Evolutionary conservation across 1,140 invertebrate genomes (phyloP).

Genomic region (Drosophila nebulosa): DNA sequence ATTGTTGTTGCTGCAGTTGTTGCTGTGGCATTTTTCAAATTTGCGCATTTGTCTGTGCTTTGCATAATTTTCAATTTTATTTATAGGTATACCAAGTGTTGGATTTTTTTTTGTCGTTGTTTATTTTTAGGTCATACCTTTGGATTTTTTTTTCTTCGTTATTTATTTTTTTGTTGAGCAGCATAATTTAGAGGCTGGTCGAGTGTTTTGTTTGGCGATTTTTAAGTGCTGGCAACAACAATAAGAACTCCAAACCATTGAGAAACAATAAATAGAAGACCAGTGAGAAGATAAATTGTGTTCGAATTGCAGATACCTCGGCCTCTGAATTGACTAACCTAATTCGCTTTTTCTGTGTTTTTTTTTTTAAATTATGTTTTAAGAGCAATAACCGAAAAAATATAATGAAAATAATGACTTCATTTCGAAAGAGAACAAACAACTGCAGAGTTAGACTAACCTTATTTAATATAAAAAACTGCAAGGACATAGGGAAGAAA

Average conservation of each 20-base stretch:
- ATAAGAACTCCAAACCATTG: slow-evolving; percentile 31
- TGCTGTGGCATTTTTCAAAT: slow-evolving; percentile 73
- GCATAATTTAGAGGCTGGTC: slow-evolving; percentile 39
- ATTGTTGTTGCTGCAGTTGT: slow-evolving; percentile 35
- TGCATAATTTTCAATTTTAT: slow-evolving; percentile 65
- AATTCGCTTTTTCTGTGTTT: too few relatives aligned
- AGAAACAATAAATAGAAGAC: too few relatives aligned
- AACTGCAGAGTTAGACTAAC: too few relatives aligned
- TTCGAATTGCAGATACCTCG: slow-evolving; percentile 47
- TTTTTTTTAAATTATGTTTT: too few relatives aligned
- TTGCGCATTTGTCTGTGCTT: slow-evolving; percentile 76
- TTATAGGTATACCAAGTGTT: slow-evolving; percentile 26
- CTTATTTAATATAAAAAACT: too few relatives aligned
- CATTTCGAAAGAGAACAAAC: too few relatives aligned
- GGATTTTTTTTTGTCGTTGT: slow-evolving; percentile 33
- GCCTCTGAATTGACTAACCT: too few relatives aligned
- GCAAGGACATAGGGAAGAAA: too few relatives aligned
- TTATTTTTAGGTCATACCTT: slow-evolving; percentile 50
- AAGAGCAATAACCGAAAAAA: too few relatives aligned
- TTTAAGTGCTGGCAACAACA: slow-evolving; percentile 38
- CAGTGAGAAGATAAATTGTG: slow-evolving; percentile 48
- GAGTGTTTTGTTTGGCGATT: slow-evolving; percentile 60
- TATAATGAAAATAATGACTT: too few relatives aligned
- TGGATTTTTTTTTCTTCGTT: slow-evolving; percentile 15
- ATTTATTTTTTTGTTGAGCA: slow-evolving; percentile 37